Evolutionary conservation across 2,797 vertebrate species (phyloP).

Genomic region (Podargus strigoides): DNA sequence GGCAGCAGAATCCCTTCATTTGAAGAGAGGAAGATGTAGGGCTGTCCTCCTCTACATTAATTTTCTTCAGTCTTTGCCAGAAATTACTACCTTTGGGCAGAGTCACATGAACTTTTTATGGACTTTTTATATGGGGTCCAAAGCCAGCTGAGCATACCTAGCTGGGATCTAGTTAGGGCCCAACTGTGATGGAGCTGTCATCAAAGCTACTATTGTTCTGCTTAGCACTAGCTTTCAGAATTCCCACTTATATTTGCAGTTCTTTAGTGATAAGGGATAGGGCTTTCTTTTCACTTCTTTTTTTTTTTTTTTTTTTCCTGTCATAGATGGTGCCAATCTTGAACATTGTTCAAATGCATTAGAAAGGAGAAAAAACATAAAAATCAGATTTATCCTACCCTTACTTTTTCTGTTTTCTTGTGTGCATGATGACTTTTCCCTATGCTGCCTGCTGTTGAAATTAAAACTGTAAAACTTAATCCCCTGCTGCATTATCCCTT

Average conservation of each 20-base stretch:
- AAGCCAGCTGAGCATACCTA: neutral
- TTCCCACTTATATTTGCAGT: neutral
- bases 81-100: neutral
- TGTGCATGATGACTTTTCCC: neutral
- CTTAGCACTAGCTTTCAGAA: neutral
- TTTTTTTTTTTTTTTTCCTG: neutral
- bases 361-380: neutral
- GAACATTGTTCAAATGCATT: neutral
- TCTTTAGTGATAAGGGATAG: neutral
- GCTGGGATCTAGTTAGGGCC: too few relatives aligned
- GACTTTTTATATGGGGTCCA: neutral
- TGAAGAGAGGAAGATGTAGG: neutral
- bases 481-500: neutral
- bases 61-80: neutral
- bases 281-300: neutral
- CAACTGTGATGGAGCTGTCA: neutral
- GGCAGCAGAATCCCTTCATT: neutral
- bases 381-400: neutral
- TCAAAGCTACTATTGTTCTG: neutral
- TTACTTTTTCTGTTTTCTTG: neutral
- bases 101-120: neutral
- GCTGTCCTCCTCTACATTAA: neutral
- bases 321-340: neutral
- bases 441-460: neutral
- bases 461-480: neutral